These are phyloP conservation scores for Lysandra coridon DNA, from an alignment of 2,888 invertebrate genomes.

Conservation along the genomic window DNA sequence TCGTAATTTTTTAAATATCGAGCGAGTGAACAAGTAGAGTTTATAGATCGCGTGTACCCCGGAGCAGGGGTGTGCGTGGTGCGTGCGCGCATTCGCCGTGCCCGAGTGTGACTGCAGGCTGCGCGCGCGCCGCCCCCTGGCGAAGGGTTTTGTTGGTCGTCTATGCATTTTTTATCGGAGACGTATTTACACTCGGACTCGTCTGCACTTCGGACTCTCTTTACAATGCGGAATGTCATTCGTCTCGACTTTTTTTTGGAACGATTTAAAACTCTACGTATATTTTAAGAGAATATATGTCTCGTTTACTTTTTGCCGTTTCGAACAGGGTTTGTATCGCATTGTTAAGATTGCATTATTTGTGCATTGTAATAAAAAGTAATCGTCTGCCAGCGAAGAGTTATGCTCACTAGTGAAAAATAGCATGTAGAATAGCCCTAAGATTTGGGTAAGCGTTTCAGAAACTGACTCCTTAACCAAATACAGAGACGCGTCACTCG, in stretches of 20 bases:
- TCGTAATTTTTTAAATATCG: slow-evolving; percentile 38
- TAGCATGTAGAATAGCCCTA: neutral
- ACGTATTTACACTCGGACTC: slow-evolving; percentile 72
- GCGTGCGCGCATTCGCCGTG: slow-evolving; percentile 77
- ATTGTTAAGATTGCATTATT: slow-evolving; percentile 5
- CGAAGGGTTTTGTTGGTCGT: slow-evolving; percentile 75
- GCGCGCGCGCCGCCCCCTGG: slow-evolving; percentile 63
- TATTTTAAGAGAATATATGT: slow-evolving; percentile 21
- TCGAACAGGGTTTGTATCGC: neutral
- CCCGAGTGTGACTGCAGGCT: slow-evolving; percentile 69
- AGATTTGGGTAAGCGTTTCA: neutral
- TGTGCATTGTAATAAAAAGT: neutral
- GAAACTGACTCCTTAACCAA: neutral
- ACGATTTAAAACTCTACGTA: slow-evolving; percentile 33
- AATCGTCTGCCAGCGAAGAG: neutral
- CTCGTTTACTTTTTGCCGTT: slow-evolving; percentile 18
- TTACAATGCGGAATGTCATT: slow-evolving; percentile 70
- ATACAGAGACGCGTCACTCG: neutral
- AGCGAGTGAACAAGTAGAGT: neutral
- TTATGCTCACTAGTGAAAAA: neutral
- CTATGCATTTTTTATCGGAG: slow-evolving; percentile 73
- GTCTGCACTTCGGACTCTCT: slow-evolving; percentile 69
- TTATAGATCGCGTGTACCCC: neutral
- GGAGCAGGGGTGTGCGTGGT: slow-evolving; percentile 55
- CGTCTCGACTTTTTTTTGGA: slow-evolving; percentile 39